Evolutionary conservation across 2,888 invertebrate genomes (phyloP), one percentile per base, ranked within the genome.

Genomic region (Epinotia demarniana): DNA sequence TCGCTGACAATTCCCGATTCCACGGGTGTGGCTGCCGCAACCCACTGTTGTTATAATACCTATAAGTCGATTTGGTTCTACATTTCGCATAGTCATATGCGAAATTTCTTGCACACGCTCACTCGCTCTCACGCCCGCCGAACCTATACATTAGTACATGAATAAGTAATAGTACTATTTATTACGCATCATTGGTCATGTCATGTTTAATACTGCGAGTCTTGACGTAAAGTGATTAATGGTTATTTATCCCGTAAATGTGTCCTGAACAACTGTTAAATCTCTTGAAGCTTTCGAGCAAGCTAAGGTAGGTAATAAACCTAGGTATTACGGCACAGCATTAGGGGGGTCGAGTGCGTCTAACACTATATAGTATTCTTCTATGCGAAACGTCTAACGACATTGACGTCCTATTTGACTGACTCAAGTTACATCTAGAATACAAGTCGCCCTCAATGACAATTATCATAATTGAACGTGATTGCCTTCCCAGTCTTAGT

Each of bases 21-120:
- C 77, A 80, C 84, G 80, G 85, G 86, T 76, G 85, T 78, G 85
- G 81, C 60, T 72, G 71, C 66, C 72, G 55, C 27, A 57, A 39
- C n/a, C 12, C 4, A 39, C 66, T n/a, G 46, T 60, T 69, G 33
- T 13, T 46, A 23, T 23, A 49, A 70, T 16, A 53, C 53, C 53
- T 53, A n/a, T 6, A n/a, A n/a, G 53, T 53, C 53, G n/a, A n/a
- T 53, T 53, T n/a, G 53, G n/a, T 53, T 53, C 16, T 53, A 53
- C 53, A 53, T 53, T 53, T 53, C 53, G 53, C 53, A 53, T n/a
- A n/a, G 13, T 53, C 4, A 49, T 49, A 16, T n/a, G 3, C n/a
- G 1, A 5, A 49, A 16, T 53, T 8, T n/a, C n/a, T n/a, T 53
- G 12, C 11, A 2, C 46, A 13, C 53, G n/a, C 8, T 39, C 39